Percentiles rank a stretch among this genome's conserved stretches.
Evolutionary conservation across 2,888 invertebrate genomes (phyloP).

Genomic region (Brachynemurus nebulosus): DNA sequence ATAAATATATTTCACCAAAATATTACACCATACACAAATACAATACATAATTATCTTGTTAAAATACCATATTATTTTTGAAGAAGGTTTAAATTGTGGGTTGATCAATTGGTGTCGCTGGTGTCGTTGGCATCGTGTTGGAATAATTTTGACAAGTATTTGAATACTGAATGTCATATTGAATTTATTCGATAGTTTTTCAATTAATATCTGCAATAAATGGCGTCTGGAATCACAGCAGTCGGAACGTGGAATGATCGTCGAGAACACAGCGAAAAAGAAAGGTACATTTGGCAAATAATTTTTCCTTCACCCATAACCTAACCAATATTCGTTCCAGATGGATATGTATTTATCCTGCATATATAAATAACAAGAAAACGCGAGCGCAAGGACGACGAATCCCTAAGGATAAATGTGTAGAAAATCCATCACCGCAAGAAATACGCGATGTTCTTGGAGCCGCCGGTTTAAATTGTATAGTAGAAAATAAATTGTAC

Average conservation of each 20-base stretch:
- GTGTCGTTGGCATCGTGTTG: too few species aligned
- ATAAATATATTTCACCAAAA: too few species aligned
- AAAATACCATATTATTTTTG: neutral
- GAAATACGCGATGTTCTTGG: conserved; percentile 90
- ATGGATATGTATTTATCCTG: conserved; percentile 96
- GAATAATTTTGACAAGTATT: too few species aligned
- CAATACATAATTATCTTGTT: too few species aligned
- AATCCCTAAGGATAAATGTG: conserved; percentile 69
- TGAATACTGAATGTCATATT: too few species aligned
- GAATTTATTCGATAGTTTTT: neutral
- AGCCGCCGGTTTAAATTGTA: conserved; percentile 69
- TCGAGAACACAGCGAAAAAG: conserved; percentile 67
- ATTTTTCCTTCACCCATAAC: conserved; percentile 11
- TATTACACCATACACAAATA: too few species aligned
- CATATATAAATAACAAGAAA: conserved; percentile 89
- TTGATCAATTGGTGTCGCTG: too few species aligned
- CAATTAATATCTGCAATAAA: neutral
- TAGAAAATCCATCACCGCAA: conserved; percentile 89
- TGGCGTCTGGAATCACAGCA: conserved; percentile 2
- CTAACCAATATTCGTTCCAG: conserved; percentile 32
- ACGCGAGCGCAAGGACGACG: conserved; percentile 79
- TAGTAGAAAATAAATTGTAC: conserved; percentile 87
- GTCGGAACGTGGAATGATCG: conserved; percentile 51
- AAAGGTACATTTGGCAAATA: conserved; percentile 39
- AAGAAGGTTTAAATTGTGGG: neutral